Evolutionary conservation across 2,888 invertebrate species (phyloP), one percentile per base, ranked within the genome.

Genomic region (Arctia plantaginis): DNA sequence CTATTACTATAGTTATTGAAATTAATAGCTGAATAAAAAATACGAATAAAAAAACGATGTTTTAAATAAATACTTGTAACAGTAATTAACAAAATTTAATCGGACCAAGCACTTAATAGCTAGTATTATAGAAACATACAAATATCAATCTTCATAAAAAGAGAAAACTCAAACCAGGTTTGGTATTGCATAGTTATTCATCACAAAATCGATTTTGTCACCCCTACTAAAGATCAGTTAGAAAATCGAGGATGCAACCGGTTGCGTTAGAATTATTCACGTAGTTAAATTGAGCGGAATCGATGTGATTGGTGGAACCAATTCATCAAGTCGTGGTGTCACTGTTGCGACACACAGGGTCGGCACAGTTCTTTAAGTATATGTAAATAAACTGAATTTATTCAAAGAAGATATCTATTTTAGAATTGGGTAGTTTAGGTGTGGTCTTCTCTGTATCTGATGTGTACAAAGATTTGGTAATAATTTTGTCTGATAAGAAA

Each of bases 251-350:
- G 66, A 51, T 70, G 74, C 59, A 59, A 72, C n/a, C 41, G 27
- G 35, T 82, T 81, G 74, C 78, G 75, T 66, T 77, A 73, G 74
- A 74, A 81, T 83, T 78, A 78, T 77, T 81, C 81, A 82, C 79
- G 79, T 76, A 78, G 68, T 72, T 73, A 74, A 81, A 78, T 77
- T 71, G 75, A 81, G 73, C 77, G 55, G 67, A 76, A 64, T 74
- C 55, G 62, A 69, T 74, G 68, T 77, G 80, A 84, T 84, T 81
- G 82, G 81, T 75, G 80, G 77, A 80, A 82, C 80, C 55, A 62
- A 82, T 81, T 77, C 78, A 77, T 79, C 73, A 70, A 77, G 69
- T 33, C 13, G 69, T 68, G 69, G 73, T 76, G 78, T 79, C 78
- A 77, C 51, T 67, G 44, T 84, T 84, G 66, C 82, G 71, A 79